Base-by-base conservation (phyloP, 2,888 invertebrate species). In the Coleophora flavipennella region DNA sequence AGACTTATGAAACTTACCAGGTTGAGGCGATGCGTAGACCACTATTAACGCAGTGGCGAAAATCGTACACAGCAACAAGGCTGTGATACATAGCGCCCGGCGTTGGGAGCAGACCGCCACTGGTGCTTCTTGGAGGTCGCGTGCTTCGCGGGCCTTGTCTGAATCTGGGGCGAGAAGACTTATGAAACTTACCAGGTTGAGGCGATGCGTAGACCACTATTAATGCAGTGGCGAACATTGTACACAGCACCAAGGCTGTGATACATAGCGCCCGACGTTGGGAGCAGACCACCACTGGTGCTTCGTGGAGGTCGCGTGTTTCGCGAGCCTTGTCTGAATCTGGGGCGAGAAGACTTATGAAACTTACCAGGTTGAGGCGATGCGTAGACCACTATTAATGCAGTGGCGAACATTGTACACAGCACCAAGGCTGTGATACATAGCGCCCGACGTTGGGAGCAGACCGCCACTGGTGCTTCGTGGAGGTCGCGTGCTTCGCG, bases 161-260 rank as follows among this genome's bases (percentile, higher is more conserved):
- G n/a, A n/a, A n/a, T n/a, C n/a, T n/a, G n/a, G n/a, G n/a, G n/a
- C n/a, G n/a, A 27, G 10, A 27, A 27, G 10, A 25, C 8, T 14
- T 8, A 25, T 28, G 8, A 14, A 33, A 74, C 80, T 81, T 75
- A 93, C 94, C 92, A 65, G 92, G 90, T 72, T 92, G 92, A 41
- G 95, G 95, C 50, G 95, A 92, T 39, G 95, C 96, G 68, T 96
- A 95, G 41, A 96, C 96, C 46, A 96, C 93, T 49, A 96, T 89
- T 48, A 96, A 86, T 32, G 96, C 94, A 40, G 94, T 91, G 53
- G 91, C 88, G 67, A 95, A 91, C 57, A 95, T 89, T 27, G 92
- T 89, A 4, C 91, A 89, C 65, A 95, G 90, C 29, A 95, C 91
- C 43, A 92, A 79, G 36, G 91, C 91, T 35, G 94, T 92, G 45